These are phyloP conservation scores for Scomber scombrus DNA, from an alignment of 2,113 vertebrate species.

Conservation along the genomic window DNA sequence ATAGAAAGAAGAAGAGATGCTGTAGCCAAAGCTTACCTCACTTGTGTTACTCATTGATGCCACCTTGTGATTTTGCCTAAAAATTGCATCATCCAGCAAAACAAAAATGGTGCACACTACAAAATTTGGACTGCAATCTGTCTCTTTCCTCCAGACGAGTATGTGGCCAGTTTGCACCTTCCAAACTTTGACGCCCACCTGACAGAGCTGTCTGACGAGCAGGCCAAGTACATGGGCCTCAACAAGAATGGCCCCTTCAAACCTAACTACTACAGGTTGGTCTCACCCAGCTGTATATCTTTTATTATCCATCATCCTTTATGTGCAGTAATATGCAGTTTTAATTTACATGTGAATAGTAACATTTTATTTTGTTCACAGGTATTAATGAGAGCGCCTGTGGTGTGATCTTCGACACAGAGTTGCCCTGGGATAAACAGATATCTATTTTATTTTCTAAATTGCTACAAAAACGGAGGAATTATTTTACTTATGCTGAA, in stretches of 20 bases:
- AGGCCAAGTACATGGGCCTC: constrained; percentile 97
- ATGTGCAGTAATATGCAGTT: neutral
- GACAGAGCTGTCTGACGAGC: constrained; percentile 95
- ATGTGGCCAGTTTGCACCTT: constrained; percentile 96
- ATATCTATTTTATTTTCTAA: constrained; percentile 81
- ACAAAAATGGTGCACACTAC: neutral
- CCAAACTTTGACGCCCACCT: constrained; percentile 97
- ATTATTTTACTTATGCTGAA: constrained; percentile 81
- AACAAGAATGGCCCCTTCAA: constrained; percentile 99
- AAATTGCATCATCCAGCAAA: neutral
- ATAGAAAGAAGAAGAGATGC: neutral
- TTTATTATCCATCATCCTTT: neutral
- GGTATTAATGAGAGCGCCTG: constrained; percentile 73
- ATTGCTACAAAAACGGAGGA: constrained; percentile 73
- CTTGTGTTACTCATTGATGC: constrained; percentile 37
- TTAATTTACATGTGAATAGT: neutral
- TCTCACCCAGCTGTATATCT: neutral
- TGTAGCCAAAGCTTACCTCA: neutral
- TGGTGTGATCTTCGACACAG: constrained; percentile 42
- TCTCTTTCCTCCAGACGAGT: constrained; percentile 89
- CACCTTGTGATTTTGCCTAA: constrained; percentile 42
- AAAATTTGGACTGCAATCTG: neutral
- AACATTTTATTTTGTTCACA: constrained; percentile 54
- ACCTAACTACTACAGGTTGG: constrained; percentile 97
- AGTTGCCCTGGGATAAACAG: constrained; percentile 65